Percentiles rank a stretch among this genome's conserved stretches.
These are phyloP conservation scores for Nasonia longicornis DNA, from an alignment of 1,140 invertebrate genomes.

Conservation along the genomic window DNA sequence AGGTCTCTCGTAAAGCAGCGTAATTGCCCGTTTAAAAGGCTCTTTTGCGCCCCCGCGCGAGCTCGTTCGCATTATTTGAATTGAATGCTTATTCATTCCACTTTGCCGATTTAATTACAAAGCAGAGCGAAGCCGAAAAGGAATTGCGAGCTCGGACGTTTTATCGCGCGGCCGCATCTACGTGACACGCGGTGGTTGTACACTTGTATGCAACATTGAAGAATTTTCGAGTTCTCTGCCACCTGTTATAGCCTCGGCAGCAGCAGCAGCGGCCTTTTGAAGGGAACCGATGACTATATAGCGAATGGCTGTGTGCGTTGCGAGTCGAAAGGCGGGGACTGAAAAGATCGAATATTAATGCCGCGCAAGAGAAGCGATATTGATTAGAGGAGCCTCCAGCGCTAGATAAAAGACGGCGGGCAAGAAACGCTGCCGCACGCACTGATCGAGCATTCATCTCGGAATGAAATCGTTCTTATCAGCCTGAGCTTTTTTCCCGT, in stretches of 20 bases:
- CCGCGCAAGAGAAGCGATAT: not conserved
- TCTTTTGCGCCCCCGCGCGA: not conserved
- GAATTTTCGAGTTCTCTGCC: too few species aligned
- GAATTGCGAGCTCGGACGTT: not conserved
- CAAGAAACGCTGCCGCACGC: not conserved
- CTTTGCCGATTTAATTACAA: conserved; percentile 25
- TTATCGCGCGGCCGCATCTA: not conserved
- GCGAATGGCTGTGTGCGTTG: not conserved
- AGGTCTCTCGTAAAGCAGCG: not conserved
- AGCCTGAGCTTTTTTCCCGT: not conserved
- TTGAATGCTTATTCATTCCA: conserved; percentile 24
- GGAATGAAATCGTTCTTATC: not conserved
- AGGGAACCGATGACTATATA: not conserved
- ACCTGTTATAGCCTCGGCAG: too few species aligned
- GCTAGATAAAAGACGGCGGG: not conserved
- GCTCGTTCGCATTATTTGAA: conserved; percentile 5
- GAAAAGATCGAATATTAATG: conserved; percentile 14
- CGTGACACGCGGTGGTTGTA: not conserved
- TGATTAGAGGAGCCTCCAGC: not conserved
- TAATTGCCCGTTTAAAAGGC: conserved; percentile 1
- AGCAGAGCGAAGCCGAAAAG: not conserved
- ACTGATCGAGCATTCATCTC: not conserved
- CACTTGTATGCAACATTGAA: not conserved
- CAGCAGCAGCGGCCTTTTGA: too few species aligned
- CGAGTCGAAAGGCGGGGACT: not conserved